Percentiles rank a stretch among this genome's conserved stretches.
These are phyloP conservation scores for Atopsyche davidsoni DNA, from an alignment of 1,140 invertebrate species.

Conservation along the genomic window DNA sequence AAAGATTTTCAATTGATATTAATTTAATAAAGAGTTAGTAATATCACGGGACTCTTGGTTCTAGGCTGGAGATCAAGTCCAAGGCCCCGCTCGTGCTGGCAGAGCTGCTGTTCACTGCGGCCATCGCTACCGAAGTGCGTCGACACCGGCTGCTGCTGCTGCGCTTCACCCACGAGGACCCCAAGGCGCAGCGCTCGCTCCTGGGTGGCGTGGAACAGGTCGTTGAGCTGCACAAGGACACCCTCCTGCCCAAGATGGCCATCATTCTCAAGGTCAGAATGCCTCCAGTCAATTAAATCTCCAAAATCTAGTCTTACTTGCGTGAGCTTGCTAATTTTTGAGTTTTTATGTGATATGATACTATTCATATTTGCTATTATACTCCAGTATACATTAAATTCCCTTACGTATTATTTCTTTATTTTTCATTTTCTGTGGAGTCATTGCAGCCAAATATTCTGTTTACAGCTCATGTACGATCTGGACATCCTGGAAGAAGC, in stretches of 20 bases:
- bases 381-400: too few species aligned
- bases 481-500: conserved; percentile 92
- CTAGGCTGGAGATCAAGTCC: conserved; percentile 84
- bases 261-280: conserved; percentile 74
- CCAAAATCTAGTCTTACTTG: neutral
- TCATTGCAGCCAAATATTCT: too few species aligned
- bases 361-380: too few species aligned
- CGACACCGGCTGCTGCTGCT: conserved; percentile 66
- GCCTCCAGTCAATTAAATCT: neutral
- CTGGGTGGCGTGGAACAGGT: conserved; percentile 93
- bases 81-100: conserved; percentile 91
- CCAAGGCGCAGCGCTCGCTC: conserved; percentile 90
- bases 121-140: conserved; percentile 70
- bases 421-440: too few species aligned
- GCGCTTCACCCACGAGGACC: conserved; percentile 83
- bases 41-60: conserved; percentile 2
- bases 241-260: conserved; percentile 80
- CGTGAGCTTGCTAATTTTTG: too few species aligned
- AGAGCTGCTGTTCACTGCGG: conserved; percentile 83
- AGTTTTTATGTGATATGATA: too few species aligned
- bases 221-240: conserved; percentile 73
- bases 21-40: too few species aligned
- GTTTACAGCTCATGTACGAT: conserved; percentile 85
- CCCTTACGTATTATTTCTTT: too few species aligned
- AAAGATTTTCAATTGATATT: too few species aligned